Conservation (phyloP, 2,797 vertebrate genomes). For the Phoeniculus purpureus region DNA sequence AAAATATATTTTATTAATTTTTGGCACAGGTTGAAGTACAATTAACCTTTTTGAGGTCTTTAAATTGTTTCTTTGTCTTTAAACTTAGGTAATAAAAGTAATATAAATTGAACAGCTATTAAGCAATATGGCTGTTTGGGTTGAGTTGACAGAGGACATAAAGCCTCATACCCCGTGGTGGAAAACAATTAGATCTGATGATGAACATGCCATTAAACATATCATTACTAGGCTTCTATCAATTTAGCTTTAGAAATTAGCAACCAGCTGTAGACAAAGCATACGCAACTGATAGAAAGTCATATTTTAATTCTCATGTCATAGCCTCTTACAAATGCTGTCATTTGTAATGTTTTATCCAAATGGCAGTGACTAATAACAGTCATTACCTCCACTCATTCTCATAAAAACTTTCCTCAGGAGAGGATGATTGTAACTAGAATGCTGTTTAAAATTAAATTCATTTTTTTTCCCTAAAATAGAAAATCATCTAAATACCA, state of each 20-base stretch:
- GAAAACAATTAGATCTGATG: constrained; percentile 72
- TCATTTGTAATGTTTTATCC: constrained; percentile 57
- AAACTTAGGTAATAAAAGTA: constrained; percentile 68
- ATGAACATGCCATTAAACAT: constrained; percentile 68
- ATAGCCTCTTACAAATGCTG: constrained; percentile 68
- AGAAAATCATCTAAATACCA: constrained; percentile 59
- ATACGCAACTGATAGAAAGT: constrained; percentile 39
- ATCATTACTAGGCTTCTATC: constrained; percentile 49
- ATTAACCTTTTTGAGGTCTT: constrained; percentile 59
- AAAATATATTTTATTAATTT: neutral
- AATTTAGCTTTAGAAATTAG: constrained; percentile 51
- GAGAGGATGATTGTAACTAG: constrained; percentile 55
- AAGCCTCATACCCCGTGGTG: constrained; percentile 68
- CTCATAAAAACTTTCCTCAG: constrained; percentile 72
- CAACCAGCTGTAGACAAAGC: constrained; percentile 58
- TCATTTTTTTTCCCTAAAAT: constrained; percentile 54
- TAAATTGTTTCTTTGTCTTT: constrained; percentile 62
- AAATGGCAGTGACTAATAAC: constrained; percentile 72
- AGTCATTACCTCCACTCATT: constrained; percentile 70
- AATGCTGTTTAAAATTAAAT: constrained; percentile 69
- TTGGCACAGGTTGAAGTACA: constrained; percentile 17
- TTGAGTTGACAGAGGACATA: constrained; percentile 71
- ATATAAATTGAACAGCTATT: constrained; percentile 74
- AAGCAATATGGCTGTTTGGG: constrained; percentile 67
- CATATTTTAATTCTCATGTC: constrained; percentile 66